Percentiles rank a stretch among this genome's conserved stretches.
Evolutionary conservation across 92 coral and sea anemone genomes (phyloP).

Genomic region (Micromussa lordhowensis): DNA sequence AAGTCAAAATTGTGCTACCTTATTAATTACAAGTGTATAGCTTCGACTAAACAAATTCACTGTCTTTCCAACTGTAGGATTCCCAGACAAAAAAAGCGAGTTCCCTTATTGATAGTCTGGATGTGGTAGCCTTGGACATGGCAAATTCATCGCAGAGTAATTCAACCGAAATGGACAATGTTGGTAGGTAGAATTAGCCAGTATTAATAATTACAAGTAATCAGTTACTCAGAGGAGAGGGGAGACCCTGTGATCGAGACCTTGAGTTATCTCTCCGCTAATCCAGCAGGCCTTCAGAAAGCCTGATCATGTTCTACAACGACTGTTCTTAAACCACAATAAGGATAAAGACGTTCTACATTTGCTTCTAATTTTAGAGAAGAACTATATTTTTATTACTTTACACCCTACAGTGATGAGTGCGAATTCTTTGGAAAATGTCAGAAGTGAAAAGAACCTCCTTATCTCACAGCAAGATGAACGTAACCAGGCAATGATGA

Average conservation of each 20-base stretch:
- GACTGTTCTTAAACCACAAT: not conserved
- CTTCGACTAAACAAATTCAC: not conserved
- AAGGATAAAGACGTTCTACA: not conserved
- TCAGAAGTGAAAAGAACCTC: not conserved
- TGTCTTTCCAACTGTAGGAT: conserved; percentile 33
- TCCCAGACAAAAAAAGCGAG: conserved; percentile 71
- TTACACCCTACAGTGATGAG: conserved; percentile 35
- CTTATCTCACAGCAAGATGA: conserved; percentile 28
- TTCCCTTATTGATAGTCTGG: conserved; percentile 70
- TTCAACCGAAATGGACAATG: conserved; percentile 65
- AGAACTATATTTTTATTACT: not conserved
- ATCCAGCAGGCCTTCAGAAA: not conserved
- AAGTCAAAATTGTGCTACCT: too few relatives aligned
- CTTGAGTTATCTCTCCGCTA: not conserved
- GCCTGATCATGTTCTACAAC: too few relatives aligned
- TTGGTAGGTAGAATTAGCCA: conserved; percentile 52
- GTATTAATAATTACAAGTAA: not conserved
- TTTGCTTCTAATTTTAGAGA: not conserved
- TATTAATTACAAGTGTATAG: not conserved
- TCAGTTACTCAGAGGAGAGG: too few relatives aligned
- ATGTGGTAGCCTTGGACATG: conserved; percentile 70
- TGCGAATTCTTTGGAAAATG: conserved; percentile 42
- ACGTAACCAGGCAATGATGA: not conserved
- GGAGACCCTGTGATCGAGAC: too few relatives aligned
- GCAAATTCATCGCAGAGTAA: conserved; percentile 58